phyloP scores from a whole-genome alignment of 1,140 invertebrate species.

The Diprion similis region DNA sequence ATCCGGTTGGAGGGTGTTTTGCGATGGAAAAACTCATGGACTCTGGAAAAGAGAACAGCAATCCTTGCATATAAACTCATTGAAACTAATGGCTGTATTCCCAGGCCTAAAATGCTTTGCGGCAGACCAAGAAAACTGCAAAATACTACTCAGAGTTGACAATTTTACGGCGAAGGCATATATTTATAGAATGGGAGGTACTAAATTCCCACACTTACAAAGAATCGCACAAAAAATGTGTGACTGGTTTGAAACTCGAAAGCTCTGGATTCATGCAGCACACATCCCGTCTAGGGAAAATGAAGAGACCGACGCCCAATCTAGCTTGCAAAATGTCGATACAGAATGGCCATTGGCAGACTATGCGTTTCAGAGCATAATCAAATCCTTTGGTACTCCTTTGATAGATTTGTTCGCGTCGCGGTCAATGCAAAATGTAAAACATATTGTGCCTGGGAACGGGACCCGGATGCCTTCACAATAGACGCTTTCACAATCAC shows the following conservation, averaged over 20 bases:
- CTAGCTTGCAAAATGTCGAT: constrained; percentile 33
- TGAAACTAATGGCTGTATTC: constrained; percentile 12
- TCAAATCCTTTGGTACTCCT: constrained; percentile 13
- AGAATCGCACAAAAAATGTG: constrained; percentile 38
- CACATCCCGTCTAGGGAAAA: constrained; percentile 41
- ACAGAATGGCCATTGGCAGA: constrained; percentile 30
- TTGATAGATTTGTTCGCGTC: constrained; percentile 38
- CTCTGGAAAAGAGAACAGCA: constrained; percentile 8
- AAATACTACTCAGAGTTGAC: constrained; percentile 34
- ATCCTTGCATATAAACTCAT: constrained; percentile 8
- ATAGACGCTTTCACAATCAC: constrained; percentile 35
- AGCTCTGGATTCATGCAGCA: constrained; percentile 42
- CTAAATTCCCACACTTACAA: constrained; percentile 42
- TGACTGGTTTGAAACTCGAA: constrained; percentile 44
- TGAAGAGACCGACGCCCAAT: constrained; percentile 27
- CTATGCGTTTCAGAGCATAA: constrained; percentile 20
- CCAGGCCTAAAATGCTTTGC: constrained; percentile 18
- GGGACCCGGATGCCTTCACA: constrained; percentile 27
- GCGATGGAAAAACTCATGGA: constrained; percentile 2
- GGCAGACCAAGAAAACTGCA: not conserved
- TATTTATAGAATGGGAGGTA: constrained; percentile 45
- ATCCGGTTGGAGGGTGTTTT: not conserved
- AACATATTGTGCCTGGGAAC: constrained; percentile 32
- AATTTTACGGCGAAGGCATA: constrained; percentile 51
- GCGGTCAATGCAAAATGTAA: constrained; percentile 32